Evolutionary conservation across 2,113 vertebrate genomes (phyloP), one percentile per base, ranked within the genome.

Genomic region (Clarias gariepinus): DNA sequence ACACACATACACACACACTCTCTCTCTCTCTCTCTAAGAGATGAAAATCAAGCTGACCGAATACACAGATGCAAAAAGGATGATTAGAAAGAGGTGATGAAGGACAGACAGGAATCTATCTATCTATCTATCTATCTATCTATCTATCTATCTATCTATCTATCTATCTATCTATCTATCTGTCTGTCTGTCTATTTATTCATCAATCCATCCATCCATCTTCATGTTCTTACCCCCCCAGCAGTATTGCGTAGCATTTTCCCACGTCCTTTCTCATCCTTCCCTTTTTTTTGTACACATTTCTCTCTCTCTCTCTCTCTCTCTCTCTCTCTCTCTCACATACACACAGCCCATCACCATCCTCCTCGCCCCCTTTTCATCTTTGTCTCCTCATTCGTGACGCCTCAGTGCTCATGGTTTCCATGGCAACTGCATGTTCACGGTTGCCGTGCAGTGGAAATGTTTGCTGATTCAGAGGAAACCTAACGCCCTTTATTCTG

Each of bases 361-460:
- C 66, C 36, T 60, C 47, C 66, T 53, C 11, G 36, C 30, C 64
- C 82, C 69, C 52, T 52, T 57, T 41, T 85, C 82, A 18, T 82
- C 71, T 84, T 87, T 19, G 36, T 87, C 81, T 87, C 57, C 77
- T 77, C 52, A 33, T 74, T 90, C 21, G 53, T 23, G 79, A 88
- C 68, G 87, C 85, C 60, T 87, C 79, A 87, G 30, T 85, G 81
- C 85, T 83, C 57, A 87, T 21, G 80, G 88, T 90, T 1, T 66
- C 87, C 87, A 88, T 91, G 78, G 85, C 68, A 91, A 91, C 90
- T 86, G 83, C 81, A 85, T 84, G 86, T 87, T 89, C 89, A 81
- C 85, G 63, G 78, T 80, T 76, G 78, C 87, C 63, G 68, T 19
- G 64, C 21, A 74, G 68, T 78, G 84, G 7, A 86, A 85, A 71